Conservation (phyloP, 2,888 invertebrate species). For the Microchrysa polita region DNA sequence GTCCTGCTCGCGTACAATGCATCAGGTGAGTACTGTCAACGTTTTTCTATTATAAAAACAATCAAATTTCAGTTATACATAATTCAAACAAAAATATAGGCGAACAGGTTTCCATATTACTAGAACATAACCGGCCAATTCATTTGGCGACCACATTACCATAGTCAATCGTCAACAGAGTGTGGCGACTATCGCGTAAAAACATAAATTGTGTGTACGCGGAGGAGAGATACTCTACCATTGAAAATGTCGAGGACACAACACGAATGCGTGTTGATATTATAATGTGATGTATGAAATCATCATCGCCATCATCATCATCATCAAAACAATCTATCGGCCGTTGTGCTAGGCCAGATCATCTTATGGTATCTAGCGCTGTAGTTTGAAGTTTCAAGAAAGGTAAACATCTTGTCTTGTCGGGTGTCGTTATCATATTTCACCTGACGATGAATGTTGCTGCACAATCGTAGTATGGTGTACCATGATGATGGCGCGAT, state of each 20-base stretch:
- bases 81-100: slow-evolving; percentile 8
- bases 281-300: slow-evolving; percentile 38
- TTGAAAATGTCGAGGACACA: slow-evolving; percentile 40
- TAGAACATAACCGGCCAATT: slow-evolving; percentile 30
- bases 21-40: slow-evolving; percentile 58
- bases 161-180: background rate
- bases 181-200: background rate
- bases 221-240: slow-evolving; percentile 7
- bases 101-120: slow-evolving; percentile 33
- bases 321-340: slow-evolving; percentile 47
- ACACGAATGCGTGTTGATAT: slow-evolving; percentile 28
- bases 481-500: slow-evolving; percentile 48
- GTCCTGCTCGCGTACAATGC: slow-evolving; percentile 62
- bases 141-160: slow-evolving; percentile 21
- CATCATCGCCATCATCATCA: slow-evolving; percentile 46
- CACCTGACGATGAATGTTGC: slow-evolving; percentile 39
- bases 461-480: no score
- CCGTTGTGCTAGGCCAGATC: background rate
- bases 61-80: background rate
- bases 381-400: slow-evolving; percentile 18
- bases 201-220: background rate
- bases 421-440: slow-evolving; percentile 37
- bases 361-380: slow-evolving; percentile 28
- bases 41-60: slow-evolving; percentile 8
- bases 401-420: slow-evolving; percentile 30